These are phyloP conservation scores for Papilio elwesi DNA, from an alignment of 2,888 invertebrate species.

Conservation along the genomic window DNA sequence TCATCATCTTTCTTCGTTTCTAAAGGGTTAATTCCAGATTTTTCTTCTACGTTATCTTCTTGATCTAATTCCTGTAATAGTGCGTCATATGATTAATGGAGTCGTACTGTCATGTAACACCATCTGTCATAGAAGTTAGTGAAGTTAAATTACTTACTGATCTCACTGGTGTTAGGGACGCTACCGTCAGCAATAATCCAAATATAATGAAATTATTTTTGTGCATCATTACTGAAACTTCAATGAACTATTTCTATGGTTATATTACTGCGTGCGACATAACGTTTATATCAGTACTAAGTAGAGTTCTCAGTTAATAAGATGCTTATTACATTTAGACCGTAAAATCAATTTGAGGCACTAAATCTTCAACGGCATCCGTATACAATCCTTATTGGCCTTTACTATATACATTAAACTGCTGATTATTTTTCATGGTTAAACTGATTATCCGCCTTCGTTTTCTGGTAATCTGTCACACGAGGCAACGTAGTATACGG, in stretches of 20 bases:
- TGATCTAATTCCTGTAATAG: constrained; percentile 24
- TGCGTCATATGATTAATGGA: background rate
- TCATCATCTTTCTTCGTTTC: constrained; percentile 13
- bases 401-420: constrained; percentile 48
- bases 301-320: constrained; percentile 23
- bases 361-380: constrained; percentile 40
- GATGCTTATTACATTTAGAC: constrained; percentile 35
- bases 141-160: constrained; percentile 20
- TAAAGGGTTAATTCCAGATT: background rate
- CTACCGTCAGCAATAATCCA: constrained; percentile 15
- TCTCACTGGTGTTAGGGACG: background rate
- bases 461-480: constrained; percentile 20
- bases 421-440: constrained; percentile 56
- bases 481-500: background rate
- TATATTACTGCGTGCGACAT: constrained; percentile 19
- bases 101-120: no score
- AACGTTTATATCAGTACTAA: constrained; percentile 32
- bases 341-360: constrained; percentile 37
- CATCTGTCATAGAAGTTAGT: no score
- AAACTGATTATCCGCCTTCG: constrained; percentile 38
- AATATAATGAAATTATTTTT: background rate
- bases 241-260: background rate
- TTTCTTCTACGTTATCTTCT: background rate
- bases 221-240: constrained; percentile 12
- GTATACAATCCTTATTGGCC: constrained; percentile 40